Percentiles rank a stretch among this genome's conserved stretches.
These are phyloP conservation scores for Dryadula phaetusa DNA, from an alignment of 2,888 invertebrate species.

Conservation along the genomic window DNA sequence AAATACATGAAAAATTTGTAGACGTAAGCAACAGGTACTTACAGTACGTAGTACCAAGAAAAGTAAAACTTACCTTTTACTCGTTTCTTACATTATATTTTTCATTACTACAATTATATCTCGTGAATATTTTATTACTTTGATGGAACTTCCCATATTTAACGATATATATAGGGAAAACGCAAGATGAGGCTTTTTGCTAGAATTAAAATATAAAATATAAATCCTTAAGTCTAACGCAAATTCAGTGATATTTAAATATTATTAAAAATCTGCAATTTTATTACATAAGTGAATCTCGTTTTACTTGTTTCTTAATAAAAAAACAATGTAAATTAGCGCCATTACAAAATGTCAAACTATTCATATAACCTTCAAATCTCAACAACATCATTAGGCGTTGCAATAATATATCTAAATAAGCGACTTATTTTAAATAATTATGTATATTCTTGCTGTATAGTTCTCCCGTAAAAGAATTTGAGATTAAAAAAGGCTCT, in stretches of 20 bases:
- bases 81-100: no score
- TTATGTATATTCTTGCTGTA: background rate
- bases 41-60: no score
- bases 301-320: background rate
- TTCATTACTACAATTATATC: no score
- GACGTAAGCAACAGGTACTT: no score
- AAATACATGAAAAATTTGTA: no score
- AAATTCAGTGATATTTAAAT: background rate
- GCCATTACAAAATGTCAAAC: slow-evolving; percentile 2
- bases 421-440: background rate
- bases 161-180: no score
- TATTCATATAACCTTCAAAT: slow-evolving; percentile 7
- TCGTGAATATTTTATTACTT: no score
- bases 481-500: background rate
- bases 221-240: no score
- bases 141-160: no score
- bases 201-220: no score
- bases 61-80: no score
- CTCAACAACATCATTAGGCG: background rate
- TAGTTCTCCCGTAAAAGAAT: background rate
- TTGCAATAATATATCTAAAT: background rate
- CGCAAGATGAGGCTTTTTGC: no score
- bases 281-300: background rate
- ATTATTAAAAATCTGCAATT: background rate
- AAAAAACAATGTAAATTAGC: background rate